phyloP scores from a whole-genome alignment of 2,113 vertebrate species.

The Neotoma lepida region DNA sequence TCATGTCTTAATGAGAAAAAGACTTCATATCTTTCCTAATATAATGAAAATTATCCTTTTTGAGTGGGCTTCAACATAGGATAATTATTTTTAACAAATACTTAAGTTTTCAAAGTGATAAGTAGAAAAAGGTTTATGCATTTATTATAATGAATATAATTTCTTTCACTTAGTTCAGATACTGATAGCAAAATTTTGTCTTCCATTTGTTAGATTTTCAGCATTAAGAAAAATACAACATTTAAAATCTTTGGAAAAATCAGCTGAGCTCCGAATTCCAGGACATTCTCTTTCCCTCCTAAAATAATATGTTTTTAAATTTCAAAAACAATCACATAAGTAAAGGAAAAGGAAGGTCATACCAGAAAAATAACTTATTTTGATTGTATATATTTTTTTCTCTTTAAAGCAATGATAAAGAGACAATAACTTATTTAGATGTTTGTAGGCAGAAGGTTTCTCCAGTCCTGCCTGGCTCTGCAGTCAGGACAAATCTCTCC shows the following conservation, averaged over 20 bases:
- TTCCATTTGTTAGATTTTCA: background rate
- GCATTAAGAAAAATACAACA: background rate
- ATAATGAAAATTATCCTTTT: conserved; percentile 13
- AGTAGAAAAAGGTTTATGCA: background rate
- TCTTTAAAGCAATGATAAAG: background rate
- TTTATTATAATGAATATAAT: background rate
- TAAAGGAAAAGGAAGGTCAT: background rate
- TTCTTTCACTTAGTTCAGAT: background rate
- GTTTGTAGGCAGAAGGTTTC: too few relatives aligned
- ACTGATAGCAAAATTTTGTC: background rate
- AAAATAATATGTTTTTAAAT: background rate
- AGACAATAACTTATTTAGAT: background rate
- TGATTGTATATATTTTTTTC: background rate
- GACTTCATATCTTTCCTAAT: background rate
- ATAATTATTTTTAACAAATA: conserved; percentile 50
- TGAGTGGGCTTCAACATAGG: background rate
- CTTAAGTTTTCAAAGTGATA: conserved; percentile 8
- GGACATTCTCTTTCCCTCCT: background rate
- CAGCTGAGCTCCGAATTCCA: background rate
- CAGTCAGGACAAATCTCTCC: too few relatives aligned
- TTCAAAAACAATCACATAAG: background rate
- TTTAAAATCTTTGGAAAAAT: background rate
- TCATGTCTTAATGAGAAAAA: conserved; percentile 42
- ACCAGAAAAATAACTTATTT: background rate
- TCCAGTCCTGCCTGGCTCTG: too few relatives aligned